Conservation (phyloP, 2,888 invertebrate species). For the Pseudococcus jackbeardsleyi region DNA sequence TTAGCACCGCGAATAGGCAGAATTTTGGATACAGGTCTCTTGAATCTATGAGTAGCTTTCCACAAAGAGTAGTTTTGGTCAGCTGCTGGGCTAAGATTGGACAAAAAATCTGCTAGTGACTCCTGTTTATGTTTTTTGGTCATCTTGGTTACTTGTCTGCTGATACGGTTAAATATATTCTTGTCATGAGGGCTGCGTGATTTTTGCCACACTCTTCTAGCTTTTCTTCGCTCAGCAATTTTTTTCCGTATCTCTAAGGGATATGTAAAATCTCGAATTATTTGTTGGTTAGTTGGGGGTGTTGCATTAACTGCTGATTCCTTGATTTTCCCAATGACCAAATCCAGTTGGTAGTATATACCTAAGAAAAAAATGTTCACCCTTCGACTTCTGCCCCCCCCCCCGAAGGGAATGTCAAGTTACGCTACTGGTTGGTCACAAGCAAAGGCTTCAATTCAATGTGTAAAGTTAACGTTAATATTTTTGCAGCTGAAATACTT, state of each 20-base stretch:
- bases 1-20: constrained; percentile 66
- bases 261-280: background rate
- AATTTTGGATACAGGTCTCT: constrained; percentile 63
- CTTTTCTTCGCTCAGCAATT: constrained; percentile 5
- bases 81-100: background rate
- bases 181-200: constrained; percentile 11
- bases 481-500: too few species aligned
- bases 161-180: background rate
- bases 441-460: too few species aligned
- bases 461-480: too few species aligned
- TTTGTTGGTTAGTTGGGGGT: too few species aligned
- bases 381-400: too few species aligned
- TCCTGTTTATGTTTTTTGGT: background rate
- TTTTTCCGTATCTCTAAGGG: background rate
- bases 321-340: too few species aligned
- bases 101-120: background rate
- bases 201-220: background rate
- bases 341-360: too few species aligned
- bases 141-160: background rate
- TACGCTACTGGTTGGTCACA: too few species aligned
- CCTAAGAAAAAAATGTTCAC: too few species aligned
- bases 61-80: constrained; percentile 68
- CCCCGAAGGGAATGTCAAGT: too few species aligned
- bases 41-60: constrained; percentile 67
- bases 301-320: too few species aligned